phyloP scores from a whole-genome alignment of 23 tunicate genomes.

The Styela clava region DNA sequence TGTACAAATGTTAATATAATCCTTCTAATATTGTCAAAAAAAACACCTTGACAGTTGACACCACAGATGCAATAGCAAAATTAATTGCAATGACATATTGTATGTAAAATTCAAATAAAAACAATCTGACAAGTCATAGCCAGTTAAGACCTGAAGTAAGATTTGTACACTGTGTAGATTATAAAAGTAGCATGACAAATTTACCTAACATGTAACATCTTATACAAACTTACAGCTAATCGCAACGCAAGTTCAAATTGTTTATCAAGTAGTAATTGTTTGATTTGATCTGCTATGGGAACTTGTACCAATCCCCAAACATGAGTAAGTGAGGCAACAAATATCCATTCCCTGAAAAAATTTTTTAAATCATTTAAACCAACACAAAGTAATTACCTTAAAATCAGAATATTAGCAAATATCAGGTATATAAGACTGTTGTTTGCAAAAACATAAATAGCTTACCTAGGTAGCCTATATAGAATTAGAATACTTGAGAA shows the following conservation, averaged over 20 bases:
- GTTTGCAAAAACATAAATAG: no score
- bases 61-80: no score
- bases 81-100: no score
- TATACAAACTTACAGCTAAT: conserved; percentile 73
- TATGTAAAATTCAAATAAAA: no score
- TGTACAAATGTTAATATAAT: not conserved
- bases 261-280: conserved; percentile 38
- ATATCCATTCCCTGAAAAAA: conserved; percentile 66
- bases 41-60: no score
- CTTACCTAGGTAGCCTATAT: no score
- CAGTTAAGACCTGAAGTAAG: no score
- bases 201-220: no score
- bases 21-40: not conserved
- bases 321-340: conserved; percentile 67
- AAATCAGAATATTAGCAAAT: not conserved
- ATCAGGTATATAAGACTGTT: not conserved
- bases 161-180: no score
- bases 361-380: not conserved
- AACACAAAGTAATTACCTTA: not conserved
- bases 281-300: conserved; percentile 51
- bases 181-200: no score
- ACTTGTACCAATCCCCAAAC: conserved; percentile 59
- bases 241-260: conserved; percentile 90
- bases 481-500: no score
- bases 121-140: no score